Evolutionary conservation across 2,888 invertebrate genomes (phyloP), one percentile per base, ranked within the genome.

Genomic region (Drosophila leonis): DNA sequence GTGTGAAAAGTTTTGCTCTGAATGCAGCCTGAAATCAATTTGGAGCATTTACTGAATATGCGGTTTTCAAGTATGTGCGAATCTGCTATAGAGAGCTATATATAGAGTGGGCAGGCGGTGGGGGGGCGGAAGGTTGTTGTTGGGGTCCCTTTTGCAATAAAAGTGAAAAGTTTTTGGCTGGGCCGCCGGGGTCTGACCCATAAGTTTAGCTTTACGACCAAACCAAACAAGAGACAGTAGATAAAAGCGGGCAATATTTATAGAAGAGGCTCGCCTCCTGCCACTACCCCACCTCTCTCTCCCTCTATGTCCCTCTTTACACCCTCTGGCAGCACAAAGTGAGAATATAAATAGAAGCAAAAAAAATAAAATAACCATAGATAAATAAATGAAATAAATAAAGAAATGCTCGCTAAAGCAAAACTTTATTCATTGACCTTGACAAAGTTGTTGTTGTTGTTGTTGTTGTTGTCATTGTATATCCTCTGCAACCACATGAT

Each of bases 401-500:
- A 24, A 24, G 31, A 44, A 48, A 35, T 39, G 31, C 56, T 42
- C 52, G 35, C 52, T 35, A 52, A 54, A 15, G 35, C 31, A 61
- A 77, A 85, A 85, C 80, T 85, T 82, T 82, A 59, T 51, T 69
- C 83, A 83, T 81, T 83, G 83, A 87, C 83, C 87, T 83, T 83
- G 83, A 35, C 18, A 85, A 71, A 59, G 51, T 76, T 81, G 60
- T 80, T 33, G 49, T 80, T 33, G 49, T 33, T 49, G 49, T 13
- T 48, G 52, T 75, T 83, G 60, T 74, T 33, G 51, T 24, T 49
- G 49, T 10, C n/a, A 24, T 39, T 54, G 10, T n/a, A 69, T 73
- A 64, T 31, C 49, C 49, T 49, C 1, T 71, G 64, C 57, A 54
- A 41, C 46, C 63, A 63, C 72, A 75, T 61, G 64, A 4, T 39